phyloP scores from a whole-genome alignment of 2,797 vertebrate genomes.

The Erpetoichthys calabaricus region DNA sequence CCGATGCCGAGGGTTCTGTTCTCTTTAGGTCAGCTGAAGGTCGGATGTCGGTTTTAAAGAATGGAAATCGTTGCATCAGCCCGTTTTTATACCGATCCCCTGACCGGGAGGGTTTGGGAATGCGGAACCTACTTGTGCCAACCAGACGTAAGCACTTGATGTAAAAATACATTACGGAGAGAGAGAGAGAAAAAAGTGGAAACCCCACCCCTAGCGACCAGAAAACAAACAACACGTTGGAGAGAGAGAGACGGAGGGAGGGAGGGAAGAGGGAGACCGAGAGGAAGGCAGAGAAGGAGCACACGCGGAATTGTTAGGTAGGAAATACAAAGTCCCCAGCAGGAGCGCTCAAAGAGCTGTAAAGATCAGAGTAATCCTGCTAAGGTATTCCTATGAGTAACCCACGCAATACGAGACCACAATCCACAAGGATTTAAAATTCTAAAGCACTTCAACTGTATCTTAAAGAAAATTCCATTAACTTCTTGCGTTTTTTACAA shows the following conservation, averaged over 20 bases:
- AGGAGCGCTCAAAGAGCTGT: too few species aligned
- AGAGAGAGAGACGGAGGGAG: conserved; percentile 4
- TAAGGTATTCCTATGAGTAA: too few species aligned
- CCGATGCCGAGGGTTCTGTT: conserved; percentile 52
- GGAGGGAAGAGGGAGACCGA: conserved; percentile 20
- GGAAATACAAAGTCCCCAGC: too few species aligned
- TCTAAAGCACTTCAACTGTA: too few species aligned
- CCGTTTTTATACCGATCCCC: conserved; percentile 78
- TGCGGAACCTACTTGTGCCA: conserved; percentile 83
- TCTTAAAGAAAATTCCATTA: too few species aligned
- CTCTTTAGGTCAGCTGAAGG: conserved; percentile 55
- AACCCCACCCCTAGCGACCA: conserved; percentile 56
- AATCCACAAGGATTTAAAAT: too few species aligned
- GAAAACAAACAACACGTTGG: conserved; percentile 36
- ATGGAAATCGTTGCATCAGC: conserved; percentile 92
- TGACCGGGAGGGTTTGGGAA: conserved; percentile 92
- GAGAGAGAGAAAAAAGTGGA: conserved; percentile 45
- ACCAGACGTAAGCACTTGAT: conserved; percentile 72
- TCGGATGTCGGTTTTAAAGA: conserved; percentile 73
- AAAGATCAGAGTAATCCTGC: too few species aligned
- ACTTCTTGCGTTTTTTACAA: too few species aligned
- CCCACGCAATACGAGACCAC: too few species aligned
- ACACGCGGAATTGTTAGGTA: conserved; percentile 2
- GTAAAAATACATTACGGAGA: conserved; percentile 38
- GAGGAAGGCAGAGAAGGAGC: conserved; percentile 28